phyloP scores from a whole-genome alignment of 2,888 invertebrate genomes.

The Encarsia formosa region DNA sequence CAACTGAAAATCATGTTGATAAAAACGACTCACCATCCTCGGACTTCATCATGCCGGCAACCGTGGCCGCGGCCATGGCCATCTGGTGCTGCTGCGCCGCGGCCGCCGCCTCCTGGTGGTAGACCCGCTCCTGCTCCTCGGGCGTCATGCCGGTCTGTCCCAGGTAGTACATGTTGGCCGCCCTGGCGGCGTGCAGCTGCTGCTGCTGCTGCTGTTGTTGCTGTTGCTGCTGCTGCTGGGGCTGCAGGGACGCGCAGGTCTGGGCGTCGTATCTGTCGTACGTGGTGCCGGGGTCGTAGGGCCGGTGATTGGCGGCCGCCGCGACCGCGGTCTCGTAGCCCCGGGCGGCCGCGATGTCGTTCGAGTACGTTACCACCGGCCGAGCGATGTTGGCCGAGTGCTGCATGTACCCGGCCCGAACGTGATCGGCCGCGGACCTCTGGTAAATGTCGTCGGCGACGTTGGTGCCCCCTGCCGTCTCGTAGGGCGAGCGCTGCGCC shows the following conservation, averaged over 20 bases:
- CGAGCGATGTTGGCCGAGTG: conserved; percentile 53
- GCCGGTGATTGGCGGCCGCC: conserved; percentile 56
- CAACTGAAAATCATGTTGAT: no score
- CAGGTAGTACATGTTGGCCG: conserved; percentile 62
- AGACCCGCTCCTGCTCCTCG: conserved; percentile 61
- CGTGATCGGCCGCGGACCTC: conserved; percentile 43
- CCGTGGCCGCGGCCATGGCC: conserved; percentile 56
- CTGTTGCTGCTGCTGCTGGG: conserved; percentile 49
- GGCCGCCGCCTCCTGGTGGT: conserved; percentile 57
- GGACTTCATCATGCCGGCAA: conserved; percentile 63
- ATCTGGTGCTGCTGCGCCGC: conserved; percentile 54
- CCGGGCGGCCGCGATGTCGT: conserved; percentile 52
- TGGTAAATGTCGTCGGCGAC: conserved; percentile 48
- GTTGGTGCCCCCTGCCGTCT: conserved; percentile 50
- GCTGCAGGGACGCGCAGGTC: conserved; percentile 47
- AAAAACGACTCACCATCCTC: conserved; percentile 57
- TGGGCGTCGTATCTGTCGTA: conserved; percentile 63
- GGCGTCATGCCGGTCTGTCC: conserved; percentile 56
- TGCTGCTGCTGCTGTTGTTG: conserved; percentile 53
- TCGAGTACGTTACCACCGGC: conserved; percentile 59
- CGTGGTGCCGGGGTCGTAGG: conserved; percentile 60
- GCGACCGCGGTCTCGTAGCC: conserved; percentile 54
- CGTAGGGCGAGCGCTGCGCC: conserved; percentile 64
- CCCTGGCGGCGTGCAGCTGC: conserved; percentile 51
- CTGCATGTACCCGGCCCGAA: conserved; percentile 46